These are phyloP conservation scores for Platygyra sinensis DNA, from an alignment of 64 coral and sea anemone genomes.

Conservation along the genomic window DNA sequence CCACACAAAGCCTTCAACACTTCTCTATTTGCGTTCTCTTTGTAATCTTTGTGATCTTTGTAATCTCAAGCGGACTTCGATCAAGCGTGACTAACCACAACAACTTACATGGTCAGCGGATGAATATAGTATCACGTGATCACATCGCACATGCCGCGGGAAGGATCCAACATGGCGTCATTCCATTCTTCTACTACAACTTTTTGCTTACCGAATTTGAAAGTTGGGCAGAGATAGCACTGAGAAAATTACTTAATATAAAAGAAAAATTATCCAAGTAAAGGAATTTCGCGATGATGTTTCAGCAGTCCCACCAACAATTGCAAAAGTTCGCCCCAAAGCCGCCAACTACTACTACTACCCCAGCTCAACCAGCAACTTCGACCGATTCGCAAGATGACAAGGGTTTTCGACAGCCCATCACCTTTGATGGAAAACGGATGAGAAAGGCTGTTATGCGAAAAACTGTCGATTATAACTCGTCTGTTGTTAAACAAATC, in stretches of 20 bases:
- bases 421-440: constrained; percentile 99
- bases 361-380: constrained; percentile 7
- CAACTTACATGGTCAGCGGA: background rate
- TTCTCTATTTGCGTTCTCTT: no score
- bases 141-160: background rate
- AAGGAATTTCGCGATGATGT: constrained; percentile 38
- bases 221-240: background rate
- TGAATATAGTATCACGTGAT: constrained; percentile 1
- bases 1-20: no score
- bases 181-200: background rate
- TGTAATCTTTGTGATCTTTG: no score
- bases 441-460: constrained; percentile 97
- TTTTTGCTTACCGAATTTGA: background rate
- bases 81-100: no score
- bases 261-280: background rate
- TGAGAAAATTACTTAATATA: background rate
- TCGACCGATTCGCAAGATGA: constrained; percentile 43
- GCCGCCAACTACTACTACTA: constrained; percentile 5
- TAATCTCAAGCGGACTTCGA: no score
- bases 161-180: constrained; percentile 24
- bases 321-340: constrained; percentile 24
- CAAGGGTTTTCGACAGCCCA: constrained; percentile 65
- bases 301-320: constrained; percentile 36
- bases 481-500: constrained; percentile 87
- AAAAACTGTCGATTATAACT: constrained; percentile 99